Percentiles rank a stretch among this genome's conserved stretches.
These are phyloP conservation scores for Mythimna lalbum DNA, from an alignment of 2,888 invertebrate species.

Conservation along the genomic window DNA sequence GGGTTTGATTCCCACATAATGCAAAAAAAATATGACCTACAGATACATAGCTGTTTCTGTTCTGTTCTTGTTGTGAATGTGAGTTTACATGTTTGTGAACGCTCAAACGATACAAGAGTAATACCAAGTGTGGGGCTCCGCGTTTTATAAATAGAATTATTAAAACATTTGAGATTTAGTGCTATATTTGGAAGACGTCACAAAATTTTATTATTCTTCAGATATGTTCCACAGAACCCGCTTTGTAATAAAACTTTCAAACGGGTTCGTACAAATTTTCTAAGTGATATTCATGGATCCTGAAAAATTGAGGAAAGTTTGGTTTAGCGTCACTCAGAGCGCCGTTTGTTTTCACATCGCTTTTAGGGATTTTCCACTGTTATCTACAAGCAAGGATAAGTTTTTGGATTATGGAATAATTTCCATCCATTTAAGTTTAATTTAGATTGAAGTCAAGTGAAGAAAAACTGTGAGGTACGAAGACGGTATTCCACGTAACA, in stretches of 20 bases:
- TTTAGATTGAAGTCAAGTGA: too few relatives aligned
- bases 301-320: conserved; percentile 55
- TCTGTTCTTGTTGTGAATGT: too few relatives aligned
- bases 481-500: too few relatives aligned
- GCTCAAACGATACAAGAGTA: too few relatives aligned
- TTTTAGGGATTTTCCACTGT: conserved; percentile 27
- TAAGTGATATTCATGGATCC: conserved; percentile 28
- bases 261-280: conserved; percentile 32
- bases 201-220: conserved; percentile 27
- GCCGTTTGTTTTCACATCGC: conserved; percentile 9
- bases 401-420: conserved; percentile 12
- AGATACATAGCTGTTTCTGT: too few relatives aligned
- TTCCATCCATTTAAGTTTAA: too few relatives aligned
- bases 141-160: too few relatives aligned
- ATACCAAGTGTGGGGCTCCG: too few relatives aligned
- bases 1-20: too few relatives aligned
- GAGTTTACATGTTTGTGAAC: too few relatives aligned
- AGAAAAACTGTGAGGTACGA: too few relatives aligned
- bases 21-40: too few relatives aligned
- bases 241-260: conserved; percentile 37
- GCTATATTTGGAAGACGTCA: neutral
- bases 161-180: neutral
- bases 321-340: conserved; percentile 1
- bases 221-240: conserved; percentile 23
- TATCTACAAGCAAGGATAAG: conserved; percentile 25